Evolutionary conservation across 2,797 vertebrate species (phyloP), one percentile per base, ranked within the genome.

Genomic region (Manis crassicaudata): DNA sequence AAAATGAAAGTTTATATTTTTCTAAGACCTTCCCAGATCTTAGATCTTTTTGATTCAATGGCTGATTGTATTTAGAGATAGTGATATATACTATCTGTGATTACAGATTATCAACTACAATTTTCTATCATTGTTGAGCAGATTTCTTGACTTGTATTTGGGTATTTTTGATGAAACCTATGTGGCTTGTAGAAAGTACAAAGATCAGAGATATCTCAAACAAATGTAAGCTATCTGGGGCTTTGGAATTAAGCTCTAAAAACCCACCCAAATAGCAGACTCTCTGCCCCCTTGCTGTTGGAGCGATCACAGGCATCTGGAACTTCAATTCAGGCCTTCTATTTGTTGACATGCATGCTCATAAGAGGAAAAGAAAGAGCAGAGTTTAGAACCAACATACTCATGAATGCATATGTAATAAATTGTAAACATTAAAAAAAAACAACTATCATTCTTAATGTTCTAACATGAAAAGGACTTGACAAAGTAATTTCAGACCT

Each of bases 51-150:
- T 90, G 65, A 76, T 52, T 90, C 13, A 83, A 25, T 58, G 6
- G n/a, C 58, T 90, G n/a, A 72, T 65, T 87, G 43, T 58, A 86
- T 88, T 95, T 88, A 79, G n/a, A 65, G 79, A 80, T 2, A 70
- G 37, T 62, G 35, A n/a, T 77, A 46, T n/a, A 43, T 43, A 60
- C 50, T 21, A 52, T 43, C 35, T 88, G 12, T 77, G 68, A 95
- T 86, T 86, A 77, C 25, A 75, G 20, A 68, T 79, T 85, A 65
- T 56, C 58, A 29, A 77, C 27, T 72, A 73, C 84, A 90, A 17
- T 80, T 60, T 77, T 92, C 67, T 72, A 40, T 60, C 17, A 67
- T 13, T 18, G n/a, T 72, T 84, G 43, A 90, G 20, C 25, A 75
- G 3, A 72, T 92, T 85, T 93, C 25, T 77, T 84, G 52, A 79